Evolutionary conservation across 1,140 invertebrate species (phyloP).

Genomic region (Nilaparvata lugens): DNA sequence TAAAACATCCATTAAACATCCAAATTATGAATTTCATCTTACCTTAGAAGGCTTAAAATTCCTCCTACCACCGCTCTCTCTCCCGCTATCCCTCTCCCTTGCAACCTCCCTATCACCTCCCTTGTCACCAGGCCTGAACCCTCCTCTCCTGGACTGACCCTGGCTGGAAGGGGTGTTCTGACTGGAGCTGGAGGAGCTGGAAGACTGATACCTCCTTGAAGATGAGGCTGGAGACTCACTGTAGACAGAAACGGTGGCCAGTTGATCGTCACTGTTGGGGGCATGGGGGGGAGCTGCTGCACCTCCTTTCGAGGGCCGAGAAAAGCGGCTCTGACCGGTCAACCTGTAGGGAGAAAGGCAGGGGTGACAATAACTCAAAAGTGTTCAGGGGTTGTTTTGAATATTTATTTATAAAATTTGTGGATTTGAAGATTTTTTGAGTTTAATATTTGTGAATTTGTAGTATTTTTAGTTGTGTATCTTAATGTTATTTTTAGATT

Average conservation of each 20-base stretch:
- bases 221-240: constrained; percentile 43
- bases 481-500: no score
- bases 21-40: no score
- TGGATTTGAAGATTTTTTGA: no score
- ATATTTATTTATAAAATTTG: neutral
- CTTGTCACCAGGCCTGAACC: constrained; percentile 6
- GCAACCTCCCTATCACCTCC: neutral
- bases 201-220: constrained; percentile 18
- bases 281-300: constrained; percentile 19
- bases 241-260: constrained; percentile 51
- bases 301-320: no score
- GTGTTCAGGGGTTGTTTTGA: constrained; percentile 17
- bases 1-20: no score
- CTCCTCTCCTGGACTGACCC: neutral
- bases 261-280: constrained; percentile 31
- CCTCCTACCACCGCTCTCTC: neutral
- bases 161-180: no score
- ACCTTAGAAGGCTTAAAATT: constrained; percentile 4
- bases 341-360: constrained; percentile 22
- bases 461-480: neutral
- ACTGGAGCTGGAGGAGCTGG: neutral
- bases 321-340: constrained; percentile 36
- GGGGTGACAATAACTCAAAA: constrained; percentile 5
- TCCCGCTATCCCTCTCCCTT: neutral
- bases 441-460: no score